These are phyloP conservation scores for Metacarcinus magister DNA, from an alignment of 2,888 invertebrate species.

Conservation along the genomic window DNA sequence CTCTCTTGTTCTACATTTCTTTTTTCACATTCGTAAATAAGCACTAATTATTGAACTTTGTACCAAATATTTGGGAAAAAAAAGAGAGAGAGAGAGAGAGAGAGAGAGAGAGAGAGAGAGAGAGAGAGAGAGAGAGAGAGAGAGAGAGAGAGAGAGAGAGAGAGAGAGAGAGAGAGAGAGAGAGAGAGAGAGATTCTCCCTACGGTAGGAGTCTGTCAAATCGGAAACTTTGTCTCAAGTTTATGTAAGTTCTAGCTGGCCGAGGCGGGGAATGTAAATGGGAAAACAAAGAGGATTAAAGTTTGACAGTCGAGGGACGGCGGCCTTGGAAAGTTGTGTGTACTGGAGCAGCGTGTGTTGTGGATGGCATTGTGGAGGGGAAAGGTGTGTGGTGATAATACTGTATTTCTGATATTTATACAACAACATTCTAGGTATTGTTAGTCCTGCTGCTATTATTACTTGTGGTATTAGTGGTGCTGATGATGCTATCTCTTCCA, in stretches of 20 bases:
- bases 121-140: neutral
- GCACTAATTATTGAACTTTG: too few relatives aligned
- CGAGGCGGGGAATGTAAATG: slow-evolving; percentile 35
- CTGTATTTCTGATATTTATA: neutral
- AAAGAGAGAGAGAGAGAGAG: neutral
- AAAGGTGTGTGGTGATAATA: neutral
- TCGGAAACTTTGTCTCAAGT: slow-evolving; percentile 34
- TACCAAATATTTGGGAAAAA: too few relatives aligned
- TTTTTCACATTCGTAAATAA: too few relatives aligned
- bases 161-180: neutral
- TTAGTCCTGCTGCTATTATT: neutral
- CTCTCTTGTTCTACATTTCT: too few relatives aligned
- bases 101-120: neutral
- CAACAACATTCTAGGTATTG: neutral
- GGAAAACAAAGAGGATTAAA: slow-evolving; percentile 44
- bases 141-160: neutral
- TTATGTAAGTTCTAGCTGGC: slow-evolving; percentile 38
- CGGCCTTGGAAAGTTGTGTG: slow-evolving; percentile 3
- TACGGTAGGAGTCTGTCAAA: neutral
- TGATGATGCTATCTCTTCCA: neutral
- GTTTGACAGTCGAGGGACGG: slow-evolving; percentile 41
- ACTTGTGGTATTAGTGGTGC: neutral
- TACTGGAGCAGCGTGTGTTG: slow-evolving; percentile 3
- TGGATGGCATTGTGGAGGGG: neutral
- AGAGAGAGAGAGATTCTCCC: slow-evolving; percentile 47